Percentiles rank a stretch among this genome's conserved stretches.
Evolutionary conservation across 2,113 vertebrate genomes (phyloP).

Genomic region (Sinosuthora webbiana): DNA sequence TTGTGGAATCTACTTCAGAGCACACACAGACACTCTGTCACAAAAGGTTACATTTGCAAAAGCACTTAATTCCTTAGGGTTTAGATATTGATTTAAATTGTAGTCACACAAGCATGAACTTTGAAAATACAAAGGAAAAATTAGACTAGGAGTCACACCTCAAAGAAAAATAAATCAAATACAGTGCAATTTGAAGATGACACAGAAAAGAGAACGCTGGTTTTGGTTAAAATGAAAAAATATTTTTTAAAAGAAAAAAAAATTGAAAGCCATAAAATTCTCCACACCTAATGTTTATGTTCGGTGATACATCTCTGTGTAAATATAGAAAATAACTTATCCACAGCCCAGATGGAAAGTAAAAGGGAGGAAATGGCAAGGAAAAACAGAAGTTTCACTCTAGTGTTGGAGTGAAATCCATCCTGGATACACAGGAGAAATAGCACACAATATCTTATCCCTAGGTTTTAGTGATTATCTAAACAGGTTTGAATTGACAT

Average conservation of each 20-base stretch:
- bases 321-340: not conserved
- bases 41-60: conserved; percentile 6
- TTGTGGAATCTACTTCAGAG: not conserved
- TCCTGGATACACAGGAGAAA: not conserved
- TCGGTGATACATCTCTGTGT: not conserved
- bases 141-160: not conserved
- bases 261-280: not conserved
- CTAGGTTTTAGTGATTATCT: not conserved
- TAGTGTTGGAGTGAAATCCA: not conserved
- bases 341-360: not conserved
- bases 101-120: not conserved
- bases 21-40: accelerated
- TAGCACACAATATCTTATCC: not conserved
- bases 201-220: not conserved
- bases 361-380: not conserved
- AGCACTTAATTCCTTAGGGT: not conserved
- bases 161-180: conserved; percentile 5
- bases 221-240: not conserved
- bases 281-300: not conserved
- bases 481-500: not conserved
- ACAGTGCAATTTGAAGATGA: not conserved
- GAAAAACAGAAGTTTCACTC: not conserved
- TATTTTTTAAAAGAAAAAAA: not conserved
- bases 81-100: conserved; percentile 24
- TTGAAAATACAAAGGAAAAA: not conserved